Evolutionary conservation across 23 tunicate genomes (phyloP).

Genomic region (Diplosoma virens): DNA sequence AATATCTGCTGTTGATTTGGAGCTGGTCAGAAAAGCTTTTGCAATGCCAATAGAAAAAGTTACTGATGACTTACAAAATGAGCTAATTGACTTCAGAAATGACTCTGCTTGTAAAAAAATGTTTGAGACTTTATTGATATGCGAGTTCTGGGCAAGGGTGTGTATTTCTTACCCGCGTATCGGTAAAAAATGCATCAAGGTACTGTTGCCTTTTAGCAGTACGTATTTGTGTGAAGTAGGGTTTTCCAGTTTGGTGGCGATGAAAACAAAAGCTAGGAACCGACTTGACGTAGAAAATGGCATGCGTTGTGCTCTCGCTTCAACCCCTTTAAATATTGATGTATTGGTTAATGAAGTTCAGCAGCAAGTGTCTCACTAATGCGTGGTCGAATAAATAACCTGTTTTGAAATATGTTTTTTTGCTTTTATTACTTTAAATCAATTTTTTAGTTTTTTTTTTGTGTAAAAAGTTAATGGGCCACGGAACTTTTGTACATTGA

Average conservation of each 20-base stretch:
- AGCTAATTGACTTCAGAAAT: slow-evolving; percentile 50
- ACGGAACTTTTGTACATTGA: neutral
- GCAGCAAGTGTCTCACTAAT: slow-evolving; percentile 59
- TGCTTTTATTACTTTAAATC: slow-evolving; percentile 12
- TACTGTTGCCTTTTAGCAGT: slow-evolving; percentile 58
- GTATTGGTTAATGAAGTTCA: slow-evolving; percentile 35
- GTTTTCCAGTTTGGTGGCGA: slow-evolving; percentile 58
- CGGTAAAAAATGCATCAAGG: slow-evolving; percentile 57
- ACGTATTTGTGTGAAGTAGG: slow-evolving; percentile 58
- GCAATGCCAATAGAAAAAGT: too few species aligned
- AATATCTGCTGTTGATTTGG: too few species aligned
- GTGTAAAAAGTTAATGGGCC: slow-evolving; percentile 2
- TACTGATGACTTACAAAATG: too few species aligned
- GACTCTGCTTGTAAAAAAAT: slow-evolving; percentile 39
- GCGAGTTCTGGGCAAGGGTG: slow-evolving; percentile 57
- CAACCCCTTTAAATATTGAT: slow-evolving; percentile 17
- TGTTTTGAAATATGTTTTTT: slow-evolving; percentile 32
- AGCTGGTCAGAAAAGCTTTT: too few species aligned
- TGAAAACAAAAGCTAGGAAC: slow-evolving; percentile 30
- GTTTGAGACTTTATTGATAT: slow-evolving; percentile 35
- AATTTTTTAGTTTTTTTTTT: neutral
- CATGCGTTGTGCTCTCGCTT: slow-evolving; percentile 28
- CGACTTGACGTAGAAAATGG: slow-evolving; percentile 24
- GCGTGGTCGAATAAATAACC: slow-evolving; percentile 43
- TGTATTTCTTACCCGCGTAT: slow-evolving; percentile 58